phyloP scores from a whole-genome alignment of 2,797 vertebrate species.

The Mus minutoides region DNA sequence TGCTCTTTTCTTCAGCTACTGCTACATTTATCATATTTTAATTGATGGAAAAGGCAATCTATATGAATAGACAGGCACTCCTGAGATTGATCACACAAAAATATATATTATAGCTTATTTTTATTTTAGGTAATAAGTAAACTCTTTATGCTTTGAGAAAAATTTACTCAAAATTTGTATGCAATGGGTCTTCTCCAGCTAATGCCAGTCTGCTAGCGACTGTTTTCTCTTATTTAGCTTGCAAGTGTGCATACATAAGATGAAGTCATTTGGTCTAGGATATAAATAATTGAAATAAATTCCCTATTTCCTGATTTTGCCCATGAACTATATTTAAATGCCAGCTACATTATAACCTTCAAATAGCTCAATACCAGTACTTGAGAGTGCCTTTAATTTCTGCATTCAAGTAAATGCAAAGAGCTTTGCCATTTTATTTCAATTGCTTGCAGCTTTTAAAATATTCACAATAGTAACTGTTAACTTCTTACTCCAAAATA shows the following conservation, averaged over 20 bases:
- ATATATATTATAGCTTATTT: not conserved
- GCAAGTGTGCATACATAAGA: constrained; percentile 19
- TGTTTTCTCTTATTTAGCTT: constrained; percentile 46
- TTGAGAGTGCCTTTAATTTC: constrained; percentile 35
- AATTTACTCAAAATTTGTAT: constrained; percentile 65
- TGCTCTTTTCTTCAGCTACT: constrained; percentile 50
- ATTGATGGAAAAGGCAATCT: constrained; percentile 35
- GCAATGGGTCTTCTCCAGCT: not conserved
- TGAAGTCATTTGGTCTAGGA: constrained; percentile 64
- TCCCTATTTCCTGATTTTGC: constrained; percentile 60
- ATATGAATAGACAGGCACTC: constrained; percentile 13
- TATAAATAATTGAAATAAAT: constrained; percentile 70
- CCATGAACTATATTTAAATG: constrained; percentile 68
- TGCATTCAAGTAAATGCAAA: constrained; percentile 61
- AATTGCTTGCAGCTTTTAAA: constrained; percentile 43
- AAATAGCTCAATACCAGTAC: constrained; percentile 52
- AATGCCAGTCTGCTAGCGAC: not conserved
- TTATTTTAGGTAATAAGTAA: constrained; percentile 51
- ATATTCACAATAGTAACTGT: constrained; percentile 56
- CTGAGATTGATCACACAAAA: constrained; percentile 45
- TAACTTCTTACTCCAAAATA: constrained; percentile 68
- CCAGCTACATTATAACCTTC: constrained; percentile 56
- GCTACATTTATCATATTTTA: constrained; percentile 64
- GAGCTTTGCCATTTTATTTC: constrained; percentile 49
- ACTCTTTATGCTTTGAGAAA: constrained; percentile 12